phyloP scores from a whole-genome alignment of 2,888 invertebrate species.

The Rhaphigaster nebulosa region DNA sequence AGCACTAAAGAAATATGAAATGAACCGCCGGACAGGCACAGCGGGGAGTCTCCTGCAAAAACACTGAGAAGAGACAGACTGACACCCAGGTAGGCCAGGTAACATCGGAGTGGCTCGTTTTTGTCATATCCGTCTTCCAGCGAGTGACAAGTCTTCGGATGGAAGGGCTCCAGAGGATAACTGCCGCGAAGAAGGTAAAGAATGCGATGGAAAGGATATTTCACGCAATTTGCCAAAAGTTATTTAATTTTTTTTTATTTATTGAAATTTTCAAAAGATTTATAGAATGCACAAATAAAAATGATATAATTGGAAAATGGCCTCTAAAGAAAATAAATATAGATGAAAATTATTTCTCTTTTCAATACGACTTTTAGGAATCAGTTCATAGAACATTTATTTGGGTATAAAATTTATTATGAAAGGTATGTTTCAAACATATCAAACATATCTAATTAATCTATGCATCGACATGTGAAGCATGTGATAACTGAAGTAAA shows the following conservation, averaged over 20 bases:
- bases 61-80: neutral
- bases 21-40: neutral
- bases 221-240: neutral
- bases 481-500: too few relatives aligned
- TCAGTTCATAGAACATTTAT: too few relatives aligned
- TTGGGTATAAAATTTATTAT: too few relatives aligned
- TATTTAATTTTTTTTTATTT: neutral
- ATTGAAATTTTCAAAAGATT: too few relatives aligned
- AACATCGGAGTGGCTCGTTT: slow-evolving; percentile 24
- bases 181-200: neutral
- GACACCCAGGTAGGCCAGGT: slow-evolving; percentile 32
- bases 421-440: too few relatives aligned
- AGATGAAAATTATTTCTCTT: too few relatives aligned
- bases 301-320: too few relatives aligned
- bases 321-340: too few relatives aligned
- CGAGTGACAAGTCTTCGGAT: neutral
- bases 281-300: too few relatives aligned
- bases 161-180: neutral
- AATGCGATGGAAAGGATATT: neutral
- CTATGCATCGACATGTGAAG: too few relatives aligned
- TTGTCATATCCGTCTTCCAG: slow-evolving; percentile 29
- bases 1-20: slow-evolving; percentile 21
- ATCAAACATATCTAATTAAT: too few relatives aligned
- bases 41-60: slow-evolving; percentile 34
- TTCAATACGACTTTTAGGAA: too few relatives aligned